Evolutionary conservation across 2,888 invertebrate species (phyloP), one percentile per base, ranked within the genome.

Genomic region (Plagiodera versicolora): DNA sequence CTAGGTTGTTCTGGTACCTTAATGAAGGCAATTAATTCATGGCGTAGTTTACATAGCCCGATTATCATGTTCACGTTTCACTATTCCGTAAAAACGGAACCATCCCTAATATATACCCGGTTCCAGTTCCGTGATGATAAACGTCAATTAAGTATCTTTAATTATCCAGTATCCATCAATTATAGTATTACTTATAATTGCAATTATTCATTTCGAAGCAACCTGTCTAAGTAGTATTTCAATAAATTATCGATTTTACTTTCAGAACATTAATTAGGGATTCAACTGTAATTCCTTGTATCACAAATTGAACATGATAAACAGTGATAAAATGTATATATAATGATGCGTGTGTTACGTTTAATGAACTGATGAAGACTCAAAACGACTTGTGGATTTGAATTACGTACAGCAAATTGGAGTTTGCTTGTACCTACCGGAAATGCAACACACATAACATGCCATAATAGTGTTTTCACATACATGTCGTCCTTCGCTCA

Each of bases 181-280:
- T 57, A 61, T 55, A 51, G 55, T 61, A 61, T 61, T 61, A 61
- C 53, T 50, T 46, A 50, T 50, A 35, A 54, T 48, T 44, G 57
- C 55, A 55, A 39, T 50, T 44, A 47, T 45, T 53, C 47, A 48
- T 61, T 47, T 58, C 58, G 46, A 54, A 56, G 46, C 54, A 49
- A 61, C 54, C 54, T 51, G 50, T 58, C 55, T 58, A 58, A 61
- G 58, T 55, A 51, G 39, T 49, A 51, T 51, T 58, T 61, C 32
- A 55, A 61, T 61, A 61, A 61, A 61, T 61, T 61, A 62, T 58
- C 48, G 54, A 58, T 50, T 58, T 45, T 44, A 47, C 44, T 52
- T 45, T 20, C 6, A 24, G 24, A 24, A 24, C 24, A 61, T 55
- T 58, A 61, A 61, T 58, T 61, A 52, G 18, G 14, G 51, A 58